Base-by-base conservation (phyloP, 53 echinoderm and acorn worm genomes). In the Echinarachnius parma region DNA sequence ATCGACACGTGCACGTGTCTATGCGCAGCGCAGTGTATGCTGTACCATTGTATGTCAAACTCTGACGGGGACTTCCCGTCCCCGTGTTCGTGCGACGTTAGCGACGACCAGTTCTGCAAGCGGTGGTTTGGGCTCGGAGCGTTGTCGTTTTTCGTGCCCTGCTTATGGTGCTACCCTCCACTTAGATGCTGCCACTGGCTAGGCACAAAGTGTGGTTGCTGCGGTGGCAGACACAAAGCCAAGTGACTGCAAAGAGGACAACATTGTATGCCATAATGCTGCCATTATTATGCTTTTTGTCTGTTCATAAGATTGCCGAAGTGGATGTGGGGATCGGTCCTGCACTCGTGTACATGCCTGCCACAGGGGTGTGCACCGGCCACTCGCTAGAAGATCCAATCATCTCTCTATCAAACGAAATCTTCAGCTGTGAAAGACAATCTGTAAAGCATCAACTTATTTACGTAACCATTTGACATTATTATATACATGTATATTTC, bases 111-210 rank as follows among this genome's bases (percentile, higher is more conserved):
- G 72, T 93, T 89, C 65, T 95, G 96, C 61, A 81, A 84, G 62
- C 76, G 90, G 48, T 95, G 96, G 96, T 68, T 81, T 28, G 78
- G 90, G 72, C 79, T 95, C 28, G 84, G 77, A 24, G 55, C 87
- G 50, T 71, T 95, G n/a, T 95, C 90, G 27, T 75, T 91, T 35
- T 76, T 87, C 60, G 82, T 95, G 75, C 96, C 96, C 65, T 95
- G 96, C 71, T 80, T 95, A 67, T 95, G 87, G 87, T 95, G 96
- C 87, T 95, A 95, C 64, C 75, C 91, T 34, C 96, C 96, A 42
- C 90, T 95, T 63, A 90, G 78, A 77, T 72, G 75, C 52, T 91
- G 90, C 77, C 96, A 95, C 77, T 81, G 80, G 87, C 87, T 84
- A 69, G 96, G 96, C 79, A 87, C 79, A 71, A 81, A 84, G 74